Conservation (phyloP, 1,140 invertebrate genomes). For the Nebria ingens region DNA sequence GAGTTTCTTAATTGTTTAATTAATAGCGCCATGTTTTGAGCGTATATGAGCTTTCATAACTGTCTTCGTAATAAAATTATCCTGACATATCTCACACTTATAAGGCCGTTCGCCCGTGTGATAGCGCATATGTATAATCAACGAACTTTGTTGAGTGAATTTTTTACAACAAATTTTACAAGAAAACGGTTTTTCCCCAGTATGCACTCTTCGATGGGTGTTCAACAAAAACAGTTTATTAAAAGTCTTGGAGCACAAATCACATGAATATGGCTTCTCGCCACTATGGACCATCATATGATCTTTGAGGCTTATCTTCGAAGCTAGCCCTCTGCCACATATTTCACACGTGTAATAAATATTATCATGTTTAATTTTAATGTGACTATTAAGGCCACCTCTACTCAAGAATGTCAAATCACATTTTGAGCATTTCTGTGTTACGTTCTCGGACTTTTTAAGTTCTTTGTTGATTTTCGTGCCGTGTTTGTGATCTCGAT, state of each 20-base stretch:
- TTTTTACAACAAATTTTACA: conserved; percentile 61
- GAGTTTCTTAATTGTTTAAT: too few species aligned
- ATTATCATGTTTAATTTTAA: conserved; percentile 36
- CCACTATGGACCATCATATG: conserved; percentile 28
- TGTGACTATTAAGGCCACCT: conserved; percentile 43
- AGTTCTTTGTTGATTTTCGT: neutral
- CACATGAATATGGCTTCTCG: conserved; percentile 28
- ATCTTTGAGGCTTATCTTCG: conserved; percentile 21
- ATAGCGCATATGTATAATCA: conserved; percentile 25
- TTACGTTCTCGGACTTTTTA: conserved; percentile 12
- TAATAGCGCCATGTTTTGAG: neutral
- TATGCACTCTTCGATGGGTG: conserved; percentile 62
- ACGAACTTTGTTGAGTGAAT: conserved; percentile 52
- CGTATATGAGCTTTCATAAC: conserved; percentile 37
- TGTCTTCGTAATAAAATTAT: conserved; percentile 41
- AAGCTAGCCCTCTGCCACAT: conserved; percentile 35
- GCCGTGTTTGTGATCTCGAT: conserved; percentile 28
- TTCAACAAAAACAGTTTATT: conserved; percentile 59
- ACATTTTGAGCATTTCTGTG: conserved; percentile 35
- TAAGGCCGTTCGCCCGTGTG: conserved; percentile 54
- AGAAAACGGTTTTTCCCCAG: conserved; percentile 64
- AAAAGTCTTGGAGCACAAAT: conserved; percentile 39
- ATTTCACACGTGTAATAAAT: conserved; percentile 51
- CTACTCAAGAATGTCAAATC: conserved; percentile 41
- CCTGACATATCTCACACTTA: conserved; percentile 54